Evolutionary conservation across 1,140 invertebrate species (phyloP).

Genomic region (Drepana arcuata): DNA sequence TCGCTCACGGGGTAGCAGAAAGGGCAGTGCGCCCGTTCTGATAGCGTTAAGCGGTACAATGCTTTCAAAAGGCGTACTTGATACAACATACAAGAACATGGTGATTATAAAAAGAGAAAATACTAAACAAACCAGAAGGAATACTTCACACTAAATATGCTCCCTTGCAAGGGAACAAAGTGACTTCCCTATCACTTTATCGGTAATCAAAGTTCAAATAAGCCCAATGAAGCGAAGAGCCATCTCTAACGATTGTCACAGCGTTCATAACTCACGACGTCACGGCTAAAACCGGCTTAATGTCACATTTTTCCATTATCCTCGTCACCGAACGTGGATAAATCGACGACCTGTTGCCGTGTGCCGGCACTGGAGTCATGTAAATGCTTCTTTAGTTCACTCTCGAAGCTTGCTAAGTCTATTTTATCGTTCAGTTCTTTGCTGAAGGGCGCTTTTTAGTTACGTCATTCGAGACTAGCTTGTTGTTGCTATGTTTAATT

Average conservation of each 20-base stretch:
- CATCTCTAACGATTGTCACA: constrained; percentile 30
- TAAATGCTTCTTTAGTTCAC: constrained; percentile 18
- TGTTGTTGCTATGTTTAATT: constrained; percentile 6
- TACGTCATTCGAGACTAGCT: too few relatives aligned
- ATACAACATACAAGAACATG: too few relatives aligned
- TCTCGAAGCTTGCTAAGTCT: constrained; percentile 1
- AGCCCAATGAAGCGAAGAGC: constrained; percentile 37
- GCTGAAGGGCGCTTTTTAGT: constrained; percentile 8
- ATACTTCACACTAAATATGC: too few relatives aligned
- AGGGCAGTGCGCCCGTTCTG: too few relatives aligned
- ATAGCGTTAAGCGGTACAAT: too few relatives aligned
- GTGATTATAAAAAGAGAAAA: too few relatives aligned
- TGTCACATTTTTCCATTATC: constrained; percentile 56
- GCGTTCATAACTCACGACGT: constrained; percentile 48
- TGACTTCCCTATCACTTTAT: too few relatives aligned
- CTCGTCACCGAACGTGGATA: constrained; percentile 27
- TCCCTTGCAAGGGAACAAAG: too few relatives aligned
- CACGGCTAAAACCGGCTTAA: constrained; percentile 32
- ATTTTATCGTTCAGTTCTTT: constrained; percentile 2
- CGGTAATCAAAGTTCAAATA: too few relatives aligned
- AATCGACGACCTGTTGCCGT: constrained; percentile 63
- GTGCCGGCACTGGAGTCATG: constrained; percentile 19
- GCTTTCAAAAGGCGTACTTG: too few relatives aligned
- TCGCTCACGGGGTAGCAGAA: too few relatives aligned
- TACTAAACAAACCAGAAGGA: too few relatives aligned